Evolutionary conservation across 2,113 vertebrate species (phyloP).

Genomic region (Clupea harengus): DNA sequence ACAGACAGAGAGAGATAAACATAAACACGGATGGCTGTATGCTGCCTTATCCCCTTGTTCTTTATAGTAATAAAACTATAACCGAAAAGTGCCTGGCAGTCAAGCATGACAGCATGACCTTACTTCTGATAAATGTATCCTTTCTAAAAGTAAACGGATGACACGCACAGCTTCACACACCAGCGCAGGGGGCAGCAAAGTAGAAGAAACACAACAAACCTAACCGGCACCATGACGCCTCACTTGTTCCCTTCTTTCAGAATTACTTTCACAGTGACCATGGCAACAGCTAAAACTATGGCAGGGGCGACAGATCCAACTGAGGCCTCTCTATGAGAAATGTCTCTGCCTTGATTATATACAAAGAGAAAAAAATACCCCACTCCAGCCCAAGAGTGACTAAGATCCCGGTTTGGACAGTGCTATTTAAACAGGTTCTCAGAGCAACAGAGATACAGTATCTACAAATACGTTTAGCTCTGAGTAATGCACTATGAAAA

Average conservation of each 20-base stretch:
- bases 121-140: not conserved
- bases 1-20: not conserved
- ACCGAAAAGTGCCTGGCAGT: not conserved
- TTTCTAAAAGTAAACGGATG: not conserved
- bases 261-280: constrained; percentile 52
- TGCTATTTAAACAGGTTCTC: not conserved
- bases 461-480: not conserved
- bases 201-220: not conserved
- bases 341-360: not conserved
- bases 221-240: not conserved
- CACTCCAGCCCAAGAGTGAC: not conserved
- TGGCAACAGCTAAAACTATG: constrained; percentile 56
- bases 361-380: not conserved
- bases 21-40: no score
- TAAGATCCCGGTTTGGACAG: not conserved
- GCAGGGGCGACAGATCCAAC: constrained; percentile 55
- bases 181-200: not conserved
- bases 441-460: not conserved
- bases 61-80: not conserved
- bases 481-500: not conserved
- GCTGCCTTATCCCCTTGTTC: not conserved
- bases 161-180: not conserved
- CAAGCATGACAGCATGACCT: not conserved
- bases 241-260: constrained; percentile 39
- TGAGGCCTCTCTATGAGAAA: constrained; percentile 18